Percentiles rank a stretch among this genome's conserved stretches.
Evolutionary conservation across 1,140 invertebrate genomes (phyloP).

Genomic region (Sesamia nonagrioides): DNA sequence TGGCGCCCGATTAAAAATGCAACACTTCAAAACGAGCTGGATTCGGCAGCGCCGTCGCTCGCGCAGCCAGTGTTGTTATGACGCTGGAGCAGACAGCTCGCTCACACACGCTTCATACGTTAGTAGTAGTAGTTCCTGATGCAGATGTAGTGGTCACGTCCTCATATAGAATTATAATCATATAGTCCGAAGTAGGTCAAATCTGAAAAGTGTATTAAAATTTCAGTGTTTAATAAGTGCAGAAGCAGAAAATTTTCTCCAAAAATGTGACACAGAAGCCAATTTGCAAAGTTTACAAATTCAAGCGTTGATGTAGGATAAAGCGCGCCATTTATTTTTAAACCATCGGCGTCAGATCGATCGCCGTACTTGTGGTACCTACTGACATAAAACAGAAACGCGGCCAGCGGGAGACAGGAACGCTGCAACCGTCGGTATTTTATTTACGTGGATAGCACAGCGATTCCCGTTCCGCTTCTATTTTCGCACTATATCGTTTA

Average conservation of each 20-base stretch:
- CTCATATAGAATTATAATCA: constrained; percentile 1
- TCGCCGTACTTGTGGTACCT: constrained; percentile 55
- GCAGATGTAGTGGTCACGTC: constrained; percentile 25
- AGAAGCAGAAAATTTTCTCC: background rate
- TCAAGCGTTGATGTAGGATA: constrained; percentile 63
- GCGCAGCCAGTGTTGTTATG: constrained; percentile 77
- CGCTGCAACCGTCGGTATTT: constrained; percentile 76
- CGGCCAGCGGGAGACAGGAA: constrained; percentile 68
- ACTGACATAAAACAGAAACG: constrained; percentile 73
- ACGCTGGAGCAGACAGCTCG: constrained; percentile 60
- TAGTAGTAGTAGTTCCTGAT: constrained; percentile 5
- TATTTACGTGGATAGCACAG: constrained; percentile 76
- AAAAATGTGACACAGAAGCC: constrained; percentile 50
- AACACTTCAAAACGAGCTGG: constrained; percentile 82
- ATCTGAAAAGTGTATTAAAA: constrained; percentile 31
- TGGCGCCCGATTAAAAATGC: constrained; percentile 85
- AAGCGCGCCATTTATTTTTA: constrained; percentile 73
- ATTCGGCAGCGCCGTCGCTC: constrained; percentile 77
- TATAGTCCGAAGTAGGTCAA: constrained; percentile 13
- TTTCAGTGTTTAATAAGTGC: constrained; percentile 2
- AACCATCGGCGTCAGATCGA: constrained; percentile 71
- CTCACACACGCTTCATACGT: constrained; percentile 14
- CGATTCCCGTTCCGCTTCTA: constrained; percentile 80
- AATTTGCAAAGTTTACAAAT: constrained; percentile 69
- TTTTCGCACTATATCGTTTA: constrained; percentile 83